These are phyloP conservation scores for Sycophila texana DNA, from an alignment of 2,888 invertebrate species.

Conservation along the genomic window DNA sequence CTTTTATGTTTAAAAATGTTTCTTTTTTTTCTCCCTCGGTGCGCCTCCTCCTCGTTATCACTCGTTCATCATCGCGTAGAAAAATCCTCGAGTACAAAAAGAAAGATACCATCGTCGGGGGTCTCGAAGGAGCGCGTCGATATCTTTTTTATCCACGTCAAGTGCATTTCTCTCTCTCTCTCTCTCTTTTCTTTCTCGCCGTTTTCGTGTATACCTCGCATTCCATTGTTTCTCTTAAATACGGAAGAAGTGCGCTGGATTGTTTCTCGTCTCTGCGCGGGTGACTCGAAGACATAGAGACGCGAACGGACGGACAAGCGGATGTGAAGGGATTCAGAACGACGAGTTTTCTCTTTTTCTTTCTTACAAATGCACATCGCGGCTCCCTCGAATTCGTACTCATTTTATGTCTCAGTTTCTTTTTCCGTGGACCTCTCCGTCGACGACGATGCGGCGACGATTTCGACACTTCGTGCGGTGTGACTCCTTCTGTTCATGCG, in stretches of 20 bases:
- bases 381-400: no score
- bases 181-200: slow-evolving; percentile 26
- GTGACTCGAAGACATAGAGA: slow-evolving; percentile 46
- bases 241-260: slow-evolving; percentile 49
- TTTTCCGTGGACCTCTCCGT: slow-evolving; percentile 2
- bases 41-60: background rate
- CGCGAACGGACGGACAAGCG: slow-evolving; percentile 57
- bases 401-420: background rate
- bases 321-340: slow-evolving; percentile 51
- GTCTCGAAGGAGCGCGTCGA: slow-evolving; percentile 35
- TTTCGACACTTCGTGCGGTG: slow-evolving; percentile 54
- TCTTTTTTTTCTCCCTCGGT: slow-evolving; percentile 25
- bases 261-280: slow-evolving; percentile 35
- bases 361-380: background rate
- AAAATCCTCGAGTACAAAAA: slow-evolving; percentile 50
- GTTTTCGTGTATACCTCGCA: slow-evolving; percentile 24
- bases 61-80: slow-evolving; percentile 22
- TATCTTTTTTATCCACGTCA: slow-evolving; percentile 14
- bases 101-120: slow-evolving; percentile 20
- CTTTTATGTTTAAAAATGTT: slow-evolving; percentile 13
- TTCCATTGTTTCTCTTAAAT: slow-evolving; percentile 38
- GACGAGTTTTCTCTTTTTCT: slow-evolving; percentile 36
- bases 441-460: slow-evolving; percentile 13
- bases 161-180: slow-evolving; percentile 7
- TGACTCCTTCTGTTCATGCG: slow-evolving; percentile 25